Evolutionary conservation across 64 coral and sea anemone species (phyloP), one percentile per base, ranked within the genome.

Genomic region (Actinia tenebrosa): DNA sequence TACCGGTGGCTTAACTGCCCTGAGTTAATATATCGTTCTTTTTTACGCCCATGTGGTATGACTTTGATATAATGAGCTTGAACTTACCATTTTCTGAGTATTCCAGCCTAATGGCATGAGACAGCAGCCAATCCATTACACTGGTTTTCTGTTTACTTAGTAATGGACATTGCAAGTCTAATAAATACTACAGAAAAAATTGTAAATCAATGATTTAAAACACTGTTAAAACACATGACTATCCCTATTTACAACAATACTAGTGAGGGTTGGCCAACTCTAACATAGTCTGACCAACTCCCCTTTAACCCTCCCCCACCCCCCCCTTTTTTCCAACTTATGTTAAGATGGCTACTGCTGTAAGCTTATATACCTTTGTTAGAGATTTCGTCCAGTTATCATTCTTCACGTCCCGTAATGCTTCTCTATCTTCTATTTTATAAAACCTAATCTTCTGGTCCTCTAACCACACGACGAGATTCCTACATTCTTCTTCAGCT

Each of bases 391-490:
- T 56, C 97, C 97, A 99, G 42, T 90, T 89, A 10, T 53, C 88
- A 85, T 82, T 93, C 45, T 88, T 66, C 20, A 78, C 79, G 64
- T 91, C 72, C 64, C 97, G 87, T 13, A 99, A 83, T 11, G 56
- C 79, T 86, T 55, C 84, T 17, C 97, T 87, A 37, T 99, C 93
- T 18, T 93, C 97, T 86, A 99, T 99, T 83, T 89, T 95, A 71
- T 99, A 99, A 0, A 93, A 80, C 56, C 97, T 75, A 22, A 99
- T 95, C 63, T 92, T 95, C 25, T 95, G 93, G 80, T 99, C 97
- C 63, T 99, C 97, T 0, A 99, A 56, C 97, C 97, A 99, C 27
- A 93, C 93, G 22, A 99, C 93, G 44, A 99, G 64, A 30, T 90
- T 91, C 45, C 93, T 87, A 60, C 94, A 89, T 27, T 99, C 90